Base-by-base conservation (phyloP, 2,888 invertebrate species). In the Calameuta filiformis region DNA sequence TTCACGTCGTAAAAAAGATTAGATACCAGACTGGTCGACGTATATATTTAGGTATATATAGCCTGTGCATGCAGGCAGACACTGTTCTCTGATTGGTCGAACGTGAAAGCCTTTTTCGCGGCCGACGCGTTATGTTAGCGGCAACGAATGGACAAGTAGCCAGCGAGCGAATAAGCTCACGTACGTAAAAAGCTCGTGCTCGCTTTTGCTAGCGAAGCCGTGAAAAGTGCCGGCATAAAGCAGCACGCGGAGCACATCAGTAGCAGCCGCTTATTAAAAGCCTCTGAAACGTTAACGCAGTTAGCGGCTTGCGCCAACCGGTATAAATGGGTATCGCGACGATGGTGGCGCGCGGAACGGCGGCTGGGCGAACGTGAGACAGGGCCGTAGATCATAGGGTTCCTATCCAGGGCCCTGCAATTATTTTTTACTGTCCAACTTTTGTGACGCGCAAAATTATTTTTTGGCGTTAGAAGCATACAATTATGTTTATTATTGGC, bases 1-100 rank as follows among this genome's bases (percentile, higher is more conserved):
- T 89, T 86, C 83, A 85, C 83, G 85, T 86, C 87, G 85, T 87
- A 86, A 89, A 89, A 85, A 84, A 85, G 85, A 89, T 89, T 87
- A 89, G 84, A 85, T 81, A 81, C 73, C 78, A 35, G 76, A 68
- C 82, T 81, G 40, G 15, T 75, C 82, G 79, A 77, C 77, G 79
- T 33, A 12, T 69, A 69, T 69, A 15, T 69, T 31, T 33, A 30
- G 69, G 69, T 33, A 33, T 31, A 31, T 12, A 23, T 69, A 33
- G 11, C 4, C 11, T 4, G 33, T 69, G n/a, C 33, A 69, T 33
- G 33, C 69, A 33, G 33, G 31, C 31, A 31, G 69, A 33, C 0
- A 11, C 30, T 1, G 33, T 30, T 30, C 69, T 33, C 30, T 4
- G 69, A 69, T 69, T 69, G 69, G 33, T 12, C 69, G 86, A 85